Conservation (phyloP, 1,140 invertebrate species). For the Achroia grisella region DNA sequence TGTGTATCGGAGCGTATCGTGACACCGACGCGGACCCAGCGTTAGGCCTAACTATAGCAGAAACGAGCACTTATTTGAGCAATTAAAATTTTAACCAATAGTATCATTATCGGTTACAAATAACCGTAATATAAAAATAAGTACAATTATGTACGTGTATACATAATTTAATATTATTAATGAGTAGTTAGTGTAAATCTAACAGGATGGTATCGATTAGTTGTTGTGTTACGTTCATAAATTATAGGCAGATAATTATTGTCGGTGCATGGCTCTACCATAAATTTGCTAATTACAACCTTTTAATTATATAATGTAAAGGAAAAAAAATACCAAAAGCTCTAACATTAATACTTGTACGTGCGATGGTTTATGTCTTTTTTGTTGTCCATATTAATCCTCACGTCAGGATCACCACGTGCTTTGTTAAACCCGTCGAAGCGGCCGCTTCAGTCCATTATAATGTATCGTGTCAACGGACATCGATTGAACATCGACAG, state of each 20-base stretch:
- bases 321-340: conserved; percentile 27
- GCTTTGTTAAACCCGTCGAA: conserved; percentile 64
- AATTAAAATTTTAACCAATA: background rate
- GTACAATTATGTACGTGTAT: too few species aligned
- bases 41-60: conserved; percentile 58
- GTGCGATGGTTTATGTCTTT: conserved; percentile 39
- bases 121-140: too few species aligned
- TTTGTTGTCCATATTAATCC: conserved; percentile 65
- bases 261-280: too few species aligned
- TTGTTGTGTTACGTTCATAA: too few species aligned
- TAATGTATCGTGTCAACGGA: conserved; percentile 69
- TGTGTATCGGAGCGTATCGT: conserved; percentile 33
- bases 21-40: conserved; percentile 31
- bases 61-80: background rate
- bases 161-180: too few species aligned
- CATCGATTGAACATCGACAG: conserved; percentile 65
- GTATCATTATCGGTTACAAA: too few species aligned
- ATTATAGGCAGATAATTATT: too few species aligned
- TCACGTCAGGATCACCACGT: conserved; percentile 61
- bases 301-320: conserved; percentile 9
- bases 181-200: too few species aligned
- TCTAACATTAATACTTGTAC: conserved; percentile 30
- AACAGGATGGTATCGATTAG: too few species aligned
- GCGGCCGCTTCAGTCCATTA: conserved; percentile 54
- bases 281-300: too few species aligned